Evolutionary conservation across 2,113 vertebrate species (phyloP).

Genomic region (Aplodontia rufa): DNA sequence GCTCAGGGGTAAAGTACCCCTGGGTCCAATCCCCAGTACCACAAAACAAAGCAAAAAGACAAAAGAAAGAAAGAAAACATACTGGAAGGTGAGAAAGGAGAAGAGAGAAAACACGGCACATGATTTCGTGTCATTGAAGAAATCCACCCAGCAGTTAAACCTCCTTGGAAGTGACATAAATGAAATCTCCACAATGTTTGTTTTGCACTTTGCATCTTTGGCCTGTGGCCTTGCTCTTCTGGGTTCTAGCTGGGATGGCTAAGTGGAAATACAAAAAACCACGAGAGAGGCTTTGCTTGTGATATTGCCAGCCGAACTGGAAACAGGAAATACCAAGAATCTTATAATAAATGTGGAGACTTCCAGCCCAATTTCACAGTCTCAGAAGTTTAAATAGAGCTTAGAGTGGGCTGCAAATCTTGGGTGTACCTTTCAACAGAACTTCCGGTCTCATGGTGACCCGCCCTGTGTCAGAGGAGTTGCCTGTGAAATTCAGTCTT

Average conservation of each 20-base stretch:
- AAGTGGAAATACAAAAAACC: conserved; percentile 59
- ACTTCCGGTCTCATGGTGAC: conserved; percentile 58
- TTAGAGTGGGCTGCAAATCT: conserved; percentile 55
- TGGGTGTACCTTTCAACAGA: conserved; percentile 48
- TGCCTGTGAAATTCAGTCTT: conserved; percentile 31
- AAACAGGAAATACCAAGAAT: conserved; percentile 76
- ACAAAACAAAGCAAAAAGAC: too few relatives aligned
- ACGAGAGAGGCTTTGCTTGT: not conserved
- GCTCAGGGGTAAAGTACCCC: too few relatives aligned
- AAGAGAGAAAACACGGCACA: not conserved
- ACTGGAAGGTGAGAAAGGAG: not conserved
- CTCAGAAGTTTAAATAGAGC: conserved; percentile 68
- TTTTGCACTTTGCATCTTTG: not conserved
- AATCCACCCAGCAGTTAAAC: not conserved
- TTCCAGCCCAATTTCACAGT: conserved; percentile 68
- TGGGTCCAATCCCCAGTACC: too few relatives aligned
- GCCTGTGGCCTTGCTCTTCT: not conserved
- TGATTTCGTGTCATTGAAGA: conserved; percentile 6
- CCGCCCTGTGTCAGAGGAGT: conserved; percentile 41
- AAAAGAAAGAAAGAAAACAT: not conserved
- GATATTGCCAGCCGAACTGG: conserved; percentile 43
- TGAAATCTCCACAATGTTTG: not conserved
- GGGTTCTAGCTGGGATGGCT: not conserved
- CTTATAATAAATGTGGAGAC: conserved; percentile 69
- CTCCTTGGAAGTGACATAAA: not conserved